These are phyloP conservation scores for Mactromeris polynyma DNA, from an alignment of 2,888 invertebrate genomes.

Conservation along the genomic window DNA sequence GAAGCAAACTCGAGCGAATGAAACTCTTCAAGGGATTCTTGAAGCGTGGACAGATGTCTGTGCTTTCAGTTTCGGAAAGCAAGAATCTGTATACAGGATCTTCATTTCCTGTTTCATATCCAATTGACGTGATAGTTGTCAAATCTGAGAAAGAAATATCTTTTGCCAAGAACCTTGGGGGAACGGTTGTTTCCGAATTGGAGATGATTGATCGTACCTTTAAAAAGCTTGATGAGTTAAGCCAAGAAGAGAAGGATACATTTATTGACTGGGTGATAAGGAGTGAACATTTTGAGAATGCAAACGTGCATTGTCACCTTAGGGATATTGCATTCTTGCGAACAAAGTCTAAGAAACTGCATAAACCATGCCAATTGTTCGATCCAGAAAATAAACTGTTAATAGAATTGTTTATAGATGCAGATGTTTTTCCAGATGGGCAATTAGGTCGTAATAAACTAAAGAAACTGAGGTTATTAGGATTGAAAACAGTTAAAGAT, in stretches of 20 bases:
- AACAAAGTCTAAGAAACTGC: background rate
- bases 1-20: background rate
- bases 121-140: background rate
- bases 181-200: background rate
- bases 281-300: background rate
- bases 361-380: background rate
- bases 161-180: constrained; percentile 7
- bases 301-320: background rate
- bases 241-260: background rate
- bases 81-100: background rate
- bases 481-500: background rate
- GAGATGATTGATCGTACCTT: background rate
- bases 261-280: constrained; percentile 13
- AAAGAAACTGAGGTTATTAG: background rate
- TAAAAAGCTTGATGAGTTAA: background rate
- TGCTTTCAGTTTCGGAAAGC: background rate
- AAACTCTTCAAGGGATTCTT: background rate
- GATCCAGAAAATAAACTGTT: constrained; percentile 9
- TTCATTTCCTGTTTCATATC: background rate
- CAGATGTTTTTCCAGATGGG: background rate
- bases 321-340: background rate
- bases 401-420: background rate
- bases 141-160: background rate
- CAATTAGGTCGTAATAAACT: background rate
- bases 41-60: background rate